phyloP scores from a whole-genome alignment of 2,888 invertebrate genomes.

The Euclidia mi region DNA sequence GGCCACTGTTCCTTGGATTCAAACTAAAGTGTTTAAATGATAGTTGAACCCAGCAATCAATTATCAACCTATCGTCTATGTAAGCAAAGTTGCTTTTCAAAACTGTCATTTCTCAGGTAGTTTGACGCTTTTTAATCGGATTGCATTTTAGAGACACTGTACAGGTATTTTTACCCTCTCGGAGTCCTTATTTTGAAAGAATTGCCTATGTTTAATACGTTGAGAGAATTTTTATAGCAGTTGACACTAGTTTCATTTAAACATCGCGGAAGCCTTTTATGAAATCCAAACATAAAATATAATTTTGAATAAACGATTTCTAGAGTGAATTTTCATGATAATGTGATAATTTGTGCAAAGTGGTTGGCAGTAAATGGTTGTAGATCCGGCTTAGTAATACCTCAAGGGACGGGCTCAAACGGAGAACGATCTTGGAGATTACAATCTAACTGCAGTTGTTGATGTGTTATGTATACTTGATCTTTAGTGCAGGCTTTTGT shows the following conservation, averaged over 20 bases:
- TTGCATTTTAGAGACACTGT: slow-evolving; percentile 55
- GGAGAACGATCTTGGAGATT: slow-evolving; percentile 7
- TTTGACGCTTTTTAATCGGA: slow-evolving; percentile 67
- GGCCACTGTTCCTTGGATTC: slow-evolving; percentile 64
- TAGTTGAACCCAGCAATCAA: slow-evolving; percentile 34
- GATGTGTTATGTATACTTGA: background rate
- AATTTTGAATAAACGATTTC: background rate
- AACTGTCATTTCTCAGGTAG: slow-evolving; percentile 14
- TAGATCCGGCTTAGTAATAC: slow-evolving; percentile 3
- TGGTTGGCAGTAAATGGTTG: background rate
- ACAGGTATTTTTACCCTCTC: slow-evolving; percentile 63
- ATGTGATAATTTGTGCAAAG: slow-evolving; percentile 1
- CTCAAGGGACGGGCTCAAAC: slow-evolving; percentile 1
- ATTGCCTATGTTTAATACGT: slow-evolving; percentile 25
- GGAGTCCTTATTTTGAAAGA: slow-evolving; percentile 43
- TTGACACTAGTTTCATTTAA: slow-evolving; percentile 18
- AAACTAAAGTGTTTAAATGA: slow-evolving; percentile 63
- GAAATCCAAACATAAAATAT: background rate
- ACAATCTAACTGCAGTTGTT: background rate
- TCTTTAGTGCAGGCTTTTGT: no score
- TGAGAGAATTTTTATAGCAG: slow-evolving; percentile 6
- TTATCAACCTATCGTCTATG: slow-evolving; percentile 19
- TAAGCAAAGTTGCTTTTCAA: slow-evolving; percentile 36
- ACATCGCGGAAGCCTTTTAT: background rate
- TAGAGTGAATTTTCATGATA: background rate